These are phyloP conservation scores for Eumeta japonica DNA, from an alignment of 1,140 invertebrate species.

Conservation along the genomic window DNA sequence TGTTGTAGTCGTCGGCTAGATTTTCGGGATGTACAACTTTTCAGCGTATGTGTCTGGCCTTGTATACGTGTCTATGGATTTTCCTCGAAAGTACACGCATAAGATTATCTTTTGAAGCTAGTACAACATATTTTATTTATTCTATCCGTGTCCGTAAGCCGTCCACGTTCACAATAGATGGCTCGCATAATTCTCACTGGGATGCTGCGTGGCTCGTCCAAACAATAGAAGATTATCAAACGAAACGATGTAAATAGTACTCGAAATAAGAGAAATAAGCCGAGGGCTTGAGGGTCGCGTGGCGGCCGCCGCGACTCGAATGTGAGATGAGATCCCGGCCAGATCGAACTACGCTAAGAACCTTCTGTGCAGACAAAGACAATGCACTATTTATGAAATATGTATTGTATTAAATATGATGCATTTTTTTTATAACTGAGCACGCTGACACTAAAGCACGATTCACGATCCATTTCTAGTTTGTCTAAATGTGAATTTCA, in stretches of 20 bases:
- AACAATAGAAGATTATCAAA: constrained; percentile 56
- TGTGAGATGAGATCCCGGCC: constrained; percentile 43
- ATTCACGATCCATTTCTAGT: too few species aligned
- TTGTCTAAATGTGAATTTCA: too few species aligned
- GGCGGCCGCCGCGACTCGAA: constrained; percentile 45
- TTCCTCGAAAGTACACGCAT: constrained; percentile 1
- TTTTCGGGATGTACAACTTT: neutral
- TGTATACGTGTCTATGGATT: constrained; percentile 2
- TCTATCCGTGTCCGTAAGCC: constrained; percentile 42
- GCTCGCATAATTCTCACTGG: constrained; percentile 51
- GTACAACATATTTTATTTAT: too few species aligned
- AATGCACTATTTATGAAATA: too few species aligned
- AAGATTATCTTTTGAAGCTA: too few species aligned
- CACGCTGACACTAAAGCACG: too few species aligned
- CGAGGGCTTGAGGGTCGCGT: constrained; percentile 46
- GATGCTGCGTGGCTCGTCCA: constrained; percentile 36
- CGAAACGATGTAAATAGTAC: constrained; percentile 52
- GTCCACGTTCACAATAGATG: constrained; percentile 48
- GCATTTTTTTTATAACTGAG: too few species aligned
- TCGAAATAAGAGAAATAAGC: constrained; percentile 41
- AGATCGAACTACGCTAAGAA: too few species aligned
- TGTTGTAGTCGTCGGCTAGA: too few species aligned
- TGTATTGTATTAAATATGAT: too few species aligned
- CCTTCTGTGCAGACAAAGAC: too few species aligned
- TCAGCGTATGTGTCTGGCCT: constrained; percentile 1